Conservation (phyloP, 2,888 invertebrate genomes). For the Ornithoptera alexandrae region DNA sequence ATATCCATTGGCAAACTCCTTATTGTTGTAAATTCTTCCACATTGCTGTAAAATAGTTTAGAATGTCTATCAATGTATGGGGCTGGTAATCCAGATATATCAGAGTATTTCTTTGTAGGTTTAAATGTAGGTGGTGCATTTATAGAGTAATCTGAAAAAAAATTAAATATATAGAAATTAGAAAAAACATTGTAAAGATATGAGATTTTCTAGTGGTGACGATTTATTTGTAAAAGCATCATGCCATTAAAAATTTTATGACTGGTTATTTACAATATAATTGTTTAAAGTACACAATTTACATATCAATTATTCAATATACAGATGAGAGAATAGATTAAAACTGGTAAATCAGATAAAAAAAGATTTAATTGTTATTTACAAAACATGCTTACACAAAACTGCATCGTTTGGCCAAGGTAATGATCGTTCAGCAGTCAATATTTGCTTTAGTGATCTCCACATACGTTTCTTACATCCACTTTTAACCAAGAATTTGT, state of each 20-base stretch:
- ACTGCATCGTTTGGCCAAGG: slow-evolving; percentile 89
- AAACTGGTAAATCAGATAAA: not conserved
- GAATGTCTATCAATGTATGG: slow-evolving; percentile 95
- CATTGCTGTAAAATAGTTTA: slow-evolving; percentile 90
- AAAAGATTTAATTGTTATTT: not conserved
- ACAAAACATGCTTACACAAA: slow-evolving; percentile 83
- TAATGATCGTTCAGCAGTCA: slow-evolving; percentile 87
- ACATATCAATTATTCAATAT: no score
- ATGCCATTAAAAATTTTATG: not conserved
- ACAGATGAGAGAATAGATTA: no score
- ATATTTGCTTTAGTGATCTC: slow-evolving; percentile 93
- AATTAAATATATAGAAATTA: not conserved
- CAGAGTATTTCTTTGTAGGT: slow-evolving; percentile 96
- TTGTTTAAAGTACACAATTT: no score
- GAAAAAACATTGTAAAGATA: not conserved
- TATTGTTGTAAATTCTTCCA: slow-evolving; percentile 93
- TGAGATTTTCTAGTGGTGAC: not conserved
- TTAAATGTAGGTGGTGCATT: slow-evolving; percentile 95
- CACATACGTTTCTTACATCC: slow-evolving; percentile 89
- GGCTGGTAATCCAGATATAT: slow-evolving; percentile 92
- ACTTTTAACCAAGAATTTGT: slow-evolving; percentile 78
- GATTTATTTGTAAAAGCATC: not conserved
- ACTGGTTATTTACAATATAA: not conserved
- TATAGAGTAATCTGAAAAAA: slow-evolving; percentile 87
- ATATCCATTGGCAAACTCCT: slow-evolving; percentile 94